Evolutionary conservation across 2,888 invertebrate genomes (phyloP).

Genomic region (Metalampra italica): DNA sequence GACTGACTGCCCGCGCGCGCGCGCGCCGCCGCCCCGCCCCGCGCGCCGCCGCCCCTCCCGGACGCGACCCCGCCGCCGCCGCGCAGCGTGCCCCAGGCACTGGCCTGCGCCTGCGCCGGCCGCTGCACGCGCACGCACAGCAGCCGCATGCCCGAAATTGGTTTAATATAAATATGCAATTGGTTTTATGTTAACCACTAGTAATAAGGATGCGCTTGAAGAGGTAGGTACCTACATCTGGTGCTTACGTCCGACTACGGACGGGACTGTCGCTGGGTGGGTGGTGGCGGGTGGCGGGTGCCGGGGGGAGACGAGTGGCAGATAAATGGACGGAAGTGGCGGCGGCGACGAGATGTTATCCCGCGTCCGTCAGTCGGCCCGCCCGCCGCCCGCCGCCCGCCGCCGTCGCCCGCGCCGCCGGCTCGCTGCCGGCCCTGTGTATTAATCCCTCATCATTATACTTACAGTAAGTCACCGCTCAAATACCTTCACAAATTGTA

Average conservation of each 20-base stretch:
- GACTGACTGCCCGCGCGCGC: slow-evolving; percentile 25
- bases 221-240: not conserved
- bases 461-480: not conserved
- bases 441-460: not conserved
- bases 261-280: not conserved
- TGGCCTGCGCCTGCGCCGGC: slow-evolving; percentile 4
- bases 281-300: slow-evolving; percentile 34
- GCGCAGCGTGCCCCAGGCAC: slow-evolving; percentile 22
- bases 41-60: slow-evolving; percentile 17
- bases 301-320: slow-evolving; percentile 28
- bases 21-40: slow-evolving; percentile 7
- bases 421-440: slow-evolving; percentile 12
- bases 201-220: too few relatives aligned
- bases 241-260: not conserved
- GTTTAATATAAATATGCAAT: too few relatives aligned
- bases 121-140: too few relatives aligned
- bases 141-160: too few relatives aligned
- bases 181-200: too few relatives aligned
- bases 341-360: not conserved
- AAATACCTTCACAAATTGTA: not conserved
- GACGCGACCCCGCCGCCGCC: slow-evolving; percentile 23
- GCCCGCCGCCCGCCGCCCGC: slow-evolving; percentile 8
- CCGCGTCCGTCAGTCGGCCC: too few relatives aligned
- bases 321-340: slow-evolving; percentile 17
- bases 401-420: slow-evolving; percentile 29